Evolutionary conservation across 1,140 invertebrate species (phyloP), one percentile per base, ranked within the genome.

Genomic region (Neelides sp.): DNA sequence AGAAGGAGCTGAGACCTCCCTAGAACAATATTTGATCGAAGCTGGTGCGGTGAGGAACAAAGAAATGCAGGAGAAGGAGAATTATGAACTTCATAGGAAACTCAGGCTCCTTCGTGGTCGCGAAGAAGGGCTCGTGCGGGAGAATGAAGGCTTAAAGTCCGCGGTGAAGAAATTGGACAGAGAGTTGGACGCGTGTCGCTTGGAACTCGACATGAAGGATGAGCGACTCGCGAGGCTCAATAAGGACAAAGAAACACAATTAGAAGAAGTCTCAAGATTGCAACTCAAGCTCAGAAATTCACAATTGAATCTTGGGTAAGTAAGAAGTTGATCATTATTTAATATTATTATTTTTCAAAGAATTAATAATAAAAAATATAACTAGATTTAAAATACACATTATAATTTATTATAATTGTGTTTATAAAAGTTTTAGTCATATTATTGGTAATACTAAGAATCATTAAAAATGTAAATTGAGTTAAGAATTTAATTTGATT

Each of bases 181-280:
- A 22, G 57, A 55, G n/a, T 55, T 50, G 17, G 52, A 59, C 26
- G 43, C 47, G 39, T 50, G 50, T 53, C 36, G 52, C 26, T 50
- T 43, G 0, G 57, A 55, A 26, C 22, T 54, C 12, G 51, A 54
- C 17, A 19, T 40, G 10, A 59, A 59, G 27, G 50, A 54, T 48
- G 53, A 52, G 27, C 48, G 48, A 30, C 15, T 58, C 8, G 57
- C 48, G 0, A 42, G 50, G 26, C n/a, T 58, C 2, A 12, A 34
- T n/a, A 36, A 39, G 12, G 52, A 55, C 12, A 39, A 43, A 50
- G 30, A n/a, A 1, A 44, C 45, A 28, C 43, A 42, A 4, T n/a
- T 28, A 15, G 50, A 50, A 36, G 44, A 58, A 19, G 32, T 50
- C 5, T 23, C 36, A 12, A 36, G 48, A 2, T 12, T 57, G 4